Base-by-base conservation (phyloP, 2,797 vertebrate species). In the Spatula clypeata region DNA sequence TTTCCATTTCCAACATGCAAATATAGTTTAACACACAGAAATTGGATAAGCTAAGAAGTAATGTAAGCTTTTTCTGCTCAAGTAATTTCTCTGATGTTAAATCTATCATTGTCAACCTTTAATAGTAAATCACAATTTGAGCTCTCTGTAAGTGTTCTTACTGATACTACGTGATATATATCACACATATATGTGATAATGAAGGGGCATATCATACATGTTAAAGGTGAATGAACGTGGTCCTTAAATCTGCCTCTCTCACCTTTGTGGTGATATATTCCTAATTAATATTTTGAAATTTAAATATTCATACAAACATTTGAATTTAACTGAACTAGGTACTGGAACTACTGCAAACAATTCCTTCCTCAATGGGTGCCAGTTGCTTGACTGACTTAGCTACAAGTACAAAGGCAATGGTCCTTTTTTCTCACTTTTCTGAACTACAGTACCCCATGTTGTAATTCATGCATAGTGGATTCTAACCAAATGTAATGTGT, bases 11-110 rank as follows among this genome's bases (percentile, higher is more conserved):
- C 31, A 66, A 2, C 0, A 0, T n/a, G 13, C 24, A 76, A 7
- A 62, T 45, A 13, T 29, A 47, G 18, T 60, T 58, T 34, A 64
- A 34, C 1, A 2, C 24, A 26, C n/a, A 51, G 26, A 86, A 90
- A 61, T 24, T 21, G 1, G 4, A 36, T 9, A 8, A 2, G 1
- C 16, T 58, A 13, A 40, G 51, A 61, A 44, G 8, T 38, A 29
- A 29, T 3, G 5, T 0, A 1, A 57, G 9, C 4, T 1, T 62
- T 92, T 32, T 11, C 38, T 58, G 4, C 55, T 65, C 0, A 49
- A 71, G 16, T 42, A 36, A n/a, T 54, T 13, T 86, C 13, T 62
- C 18, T 80, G 21, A 23, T 40, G 36, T 13, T 34, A 31, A 2
- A 31, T 72, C n/a, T 67, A 14, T 38, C 8, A 20, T n/a, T 88